A percentile compares a stretch with the other conserved stretches of the same genome.
Evolutionary conservation across 2,113 vertebrate species (phyloP).

Genomic region (Eudyptes chrysolophus): DNA sequence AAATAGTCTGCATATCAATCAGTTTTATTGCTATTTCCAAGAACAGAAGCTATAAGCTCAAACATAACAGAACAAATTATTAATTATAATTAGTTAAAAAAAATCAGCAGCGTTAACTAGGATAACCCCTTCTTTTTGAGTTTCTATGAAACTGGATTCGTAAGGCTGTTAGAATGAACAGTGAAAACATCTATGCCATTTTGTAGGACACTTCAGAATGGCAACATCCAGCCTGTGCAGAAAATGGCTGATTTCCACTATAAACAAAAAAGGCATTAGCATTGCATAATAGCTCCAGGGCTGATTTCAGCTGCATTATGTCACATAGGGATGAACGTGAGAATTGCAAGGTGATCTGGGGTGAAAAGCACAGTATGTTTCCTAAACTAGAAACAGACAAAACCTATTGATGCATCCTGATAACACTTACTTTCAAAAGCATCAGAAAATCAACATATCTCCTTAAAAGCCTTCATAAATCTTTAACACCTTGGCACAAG

Average conservation of each 20-base stretch:
- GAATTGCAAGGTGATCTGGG: conserved; percentile 56
- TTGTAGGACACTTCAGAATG: background rate
- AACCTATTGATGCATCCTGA: background rate
- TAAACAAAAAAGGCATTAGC: conserved; percentile 47
- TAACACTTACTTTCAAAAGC: background rate
- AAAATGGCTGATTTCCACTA: conserved; percentile 42
- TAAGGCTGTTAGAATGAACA: background rate
- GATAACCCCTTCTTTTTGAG: background rate
- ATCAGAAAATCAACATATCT: background rate
- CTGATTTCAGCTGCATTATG: conserved; percentile 49
- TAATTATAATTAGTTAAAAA: background rate
- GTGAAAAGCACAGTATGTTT: conserved; percentile 50
- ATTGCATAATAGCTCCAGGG: conserved; percentile 54
- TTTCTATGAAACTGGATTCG: background rate
- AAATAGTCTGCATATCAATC: background rate
- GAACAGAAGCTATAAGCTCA: background rate
- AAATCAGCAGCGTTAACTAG: background rate
- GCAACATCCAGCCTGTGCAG: background rate
- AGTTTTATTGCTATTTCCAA: background rate
- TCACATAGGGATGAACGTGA: conserved; percentile 51
- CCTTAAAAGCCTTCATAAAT: background rate
- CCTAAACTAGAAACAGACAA: background rate
- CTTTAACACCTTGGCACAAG: background rate
- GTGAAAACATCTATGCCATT: background rate
- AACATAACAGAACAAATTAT: background rate